Evolutionary conservation across 2,113 vertebrate species (phyloP), one percentile per base, ranked within the genome.

Genomic region (Haliaeetus leucogaster): DNA sequence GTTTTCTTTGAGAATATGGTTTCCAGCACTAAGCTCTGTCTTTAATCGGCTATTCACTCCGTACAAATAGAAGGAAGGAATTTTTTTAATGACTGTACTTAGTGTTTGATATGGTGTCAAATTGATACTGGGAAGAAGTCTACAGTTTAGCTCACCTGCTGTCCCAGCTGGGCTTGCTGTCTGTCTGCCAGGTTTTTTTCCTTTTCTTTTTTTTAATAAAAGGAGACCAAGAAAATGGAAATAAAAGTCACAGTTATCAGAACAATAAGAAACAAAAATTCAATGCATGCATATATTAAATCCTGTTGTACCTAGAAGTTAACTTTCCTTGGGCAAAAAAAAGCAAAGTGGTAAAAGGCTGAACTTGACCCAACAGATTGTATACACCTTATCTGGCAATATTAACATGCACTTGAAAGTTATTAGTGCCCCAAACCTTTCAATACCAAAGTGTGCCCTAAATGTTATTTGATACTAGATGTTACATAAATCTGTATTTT

Each of bases 401-500:
- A 96, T 94, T 96, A 93, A 85, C 62, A 74, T 94, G 68, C 88
- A 73, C 63, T 93, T 90, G 92, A 90, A 87, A 96, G 61, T 94
- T 94, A 94, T 94, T 94, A 78, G 65, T 98, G 55, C 53, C 76
- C 81, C 76, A 95, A 93, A 73, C 52, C 34, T 94, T 95, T 82
- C 94, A 91, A 58, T 97, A 89, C 66, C 66, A 77, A 97, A 94
- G 81, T 83, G 53, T 93, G 66, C 62, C 89, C 88, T 93, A 77
- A 91, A 92, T 90, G 90, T 94, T 96, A 96, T 78, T 93, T 94
- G 84, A 97, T 96, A 85, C 81, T 95, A 78, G 78, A 97, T 96
- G 96, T 97, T 97, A 89, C 95, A 97, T 97, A 97, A 98, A 98
- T 96, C 95, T 85, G 83, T 96, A 95, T 98, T 98, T 98, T 98